Base-by-base conservation (phyloP, 1,140 invertebrate genomes). In the Physella acuta region DNA sequence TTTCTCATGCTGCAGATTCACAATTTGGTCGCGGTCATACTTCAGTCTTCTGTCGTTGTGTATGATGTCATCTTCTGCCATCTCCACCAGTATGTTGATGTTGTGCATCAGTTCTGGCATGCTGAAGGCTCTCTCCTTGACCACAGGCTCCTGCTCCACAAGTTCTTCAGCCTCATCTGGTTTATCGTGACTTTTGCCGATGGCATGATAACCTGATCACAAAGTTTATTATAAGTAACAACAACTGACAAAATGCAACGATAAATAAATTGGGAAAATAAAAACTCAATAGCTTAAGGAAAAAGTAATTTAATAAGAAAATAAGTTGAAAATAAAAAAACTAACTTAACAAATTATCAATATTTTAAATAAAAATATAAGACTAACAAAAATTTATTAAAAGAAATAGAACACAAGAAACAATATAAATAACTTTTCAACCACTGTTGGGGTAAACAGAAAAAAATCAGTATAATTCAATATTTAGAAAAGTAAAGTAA, bases 21-120 rank as follows among this genome's bases (percentile, higher is more conserved):
- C 87, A 8, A 93, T 88, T 71, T 91, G 87, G 80, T 98, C 94
- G 73, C 90, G 89, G 16, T 92, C 88, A 78, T 91, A 88, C 20
- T 90, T 88, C 33, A 92, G 88, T 68, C 80, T 90, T 60, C 91
- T 89, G 73, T 97, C 93, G 79, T 94, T 95, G 74, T 90, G 88
- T 37, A 98, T 92, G 60, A 99, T 98, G 78, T 97, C 91, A 85
- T 98, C 93, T 86, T 99, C 96, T 71, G 94, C 94, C 86, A 94
- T 91, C 69, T 96, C 93, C 2, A 97, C 91, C 51, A 98, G 85
- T 20, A 98, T 84, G 80, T 96, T 91, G 20, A 99, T 86, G 87
- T 99, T 99, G 80, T 98, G 93, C 30, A 90, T 87, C 1, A 99
- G 88, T 85, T 98, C 95, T 0, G 96, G 95, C 69, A 98, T 80